Evolutionary conservation across 2,888 invertebrate species (phyloP).

Genomic region (Agrochola circellaris): DNA sequence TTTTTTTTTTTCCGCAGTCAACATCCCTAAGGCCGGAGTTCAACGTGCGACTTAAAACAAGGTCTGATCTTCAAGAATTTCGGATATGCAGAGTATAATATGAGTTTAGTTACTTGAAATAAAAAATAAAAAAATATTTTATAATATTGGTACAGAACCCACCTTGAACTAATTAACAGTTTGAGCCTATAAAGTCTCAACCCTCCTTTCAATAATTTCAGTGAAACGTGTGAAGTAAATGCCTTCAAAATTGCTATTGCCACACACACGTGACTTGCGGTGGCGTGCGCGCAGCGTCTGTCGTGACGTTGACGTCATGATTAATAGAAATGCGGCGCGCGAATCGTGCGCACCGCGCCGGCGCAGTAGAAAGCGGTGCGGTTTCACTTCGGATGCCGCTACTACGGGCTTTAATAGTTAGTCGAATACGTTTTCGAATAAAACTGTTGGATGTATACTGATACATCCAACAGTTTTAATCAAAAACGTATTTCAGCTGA

Average conservation of each 20-base stretch:
- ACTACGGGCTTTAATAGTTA: slow-evolving; percentile 33
- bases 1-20: too few species aligned
- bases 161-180: neutral
- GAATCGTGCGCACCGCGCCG: slow-evolving; percentile 75
- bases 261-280: slow-evolving; percentile 60
- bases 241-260: slow-evolving; percentile 51
- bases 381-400: slow-evolving; percentile 73
- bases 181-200: neutral
- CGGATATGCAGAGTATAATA: neutral
- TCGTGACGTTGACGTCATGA: slow-evolving; percentile 78
- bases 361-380: slow-evolving; percentile 77
- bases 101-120: too few species aligned
- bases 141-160: neutral
- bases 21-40: neutral
- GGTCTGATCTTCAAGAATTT: neutral
- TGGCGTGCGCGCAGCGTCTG: slow-evolving; percentile 66
- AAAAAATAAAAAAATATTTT: too few species aligned
- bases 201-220: slow-evolving; percentile 29
- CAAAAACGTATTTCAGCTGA: too few species aligned
- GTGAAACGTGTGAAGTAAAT: slow-evolving; percentile 43
- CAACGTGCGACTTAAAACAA: neutral
- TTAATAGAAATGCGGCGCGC: slow-evolving; percentile 77
- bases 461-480: too few species aligned
- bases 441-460: neutral
- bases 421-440: neutral